phyloP scores from a whole-genome alignment of 2,113 vertebrate species.

The Gymnarchus niloticus region DNA sequence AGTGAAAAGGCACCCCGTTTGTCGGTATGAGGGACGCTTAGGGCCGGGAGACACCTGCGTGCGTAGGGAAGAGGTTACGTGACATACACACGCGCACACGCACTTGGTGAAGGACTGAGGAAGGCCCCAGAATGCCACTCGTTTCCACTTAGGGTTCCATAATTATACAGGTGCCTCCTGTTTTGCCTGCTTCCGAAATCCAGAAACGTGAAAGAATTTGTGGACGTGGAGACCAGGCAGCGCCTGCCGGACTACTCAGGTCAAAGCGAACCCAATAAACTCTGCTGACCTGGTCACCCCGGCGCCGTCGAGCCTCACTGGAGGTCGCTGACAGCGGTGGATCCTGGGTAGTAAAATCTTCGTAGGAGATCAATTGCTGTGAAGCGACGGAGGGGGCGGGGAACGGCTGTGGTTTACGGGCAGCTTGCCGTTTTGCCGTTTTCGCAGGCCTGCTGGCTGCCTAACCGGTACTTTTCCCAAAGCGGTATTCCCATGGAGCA shows the following conservation, averaged over 20 bases:
- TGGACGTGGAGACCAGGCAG: too few species aligned
- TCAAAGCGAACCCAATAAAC: background rate
- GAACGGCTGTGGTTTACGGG: conserved; percentile 34
- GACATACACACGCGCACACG: background rate
- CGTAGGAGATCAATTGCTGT: background rate
- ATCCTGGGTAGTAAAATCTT: background rate
- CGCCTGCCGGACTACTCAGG: background rate
- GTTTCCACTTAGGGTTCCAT: background rate
- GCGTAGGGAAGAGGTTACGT: background rate
- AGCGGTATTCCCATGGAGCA: conserved; percentile 32
- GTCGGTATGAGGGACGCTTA: too few species aligned
- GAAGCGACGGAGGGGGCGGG: conserved; percentile 28
- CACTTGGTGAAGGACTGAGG: too few species aligned
- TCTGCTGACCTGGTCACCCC: background rate
- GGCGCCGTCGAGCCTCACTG: background rate
- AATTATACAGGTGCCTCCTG: background rate
- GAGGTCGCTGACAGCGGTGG: background rate
- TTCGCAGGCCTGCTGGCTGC: conserved; percentile 29
- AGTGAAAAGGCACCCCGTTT: background rate
- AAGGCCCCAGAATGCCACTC: background rate
- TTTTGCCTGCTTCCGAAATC: background rate
- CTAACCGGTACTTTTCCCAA: conserved; percentile 41
- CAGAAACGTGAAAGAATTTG: background rate
- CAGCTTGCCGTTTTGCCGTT: conserved; percentile 35
- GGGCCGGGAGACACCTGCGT: background rate